Evolutionary conservation across 1,140 invertebrate species (phyloP), one percentile per base, ranked within the genome.

Genomic region (Coptotermes formosanus): DNA sequence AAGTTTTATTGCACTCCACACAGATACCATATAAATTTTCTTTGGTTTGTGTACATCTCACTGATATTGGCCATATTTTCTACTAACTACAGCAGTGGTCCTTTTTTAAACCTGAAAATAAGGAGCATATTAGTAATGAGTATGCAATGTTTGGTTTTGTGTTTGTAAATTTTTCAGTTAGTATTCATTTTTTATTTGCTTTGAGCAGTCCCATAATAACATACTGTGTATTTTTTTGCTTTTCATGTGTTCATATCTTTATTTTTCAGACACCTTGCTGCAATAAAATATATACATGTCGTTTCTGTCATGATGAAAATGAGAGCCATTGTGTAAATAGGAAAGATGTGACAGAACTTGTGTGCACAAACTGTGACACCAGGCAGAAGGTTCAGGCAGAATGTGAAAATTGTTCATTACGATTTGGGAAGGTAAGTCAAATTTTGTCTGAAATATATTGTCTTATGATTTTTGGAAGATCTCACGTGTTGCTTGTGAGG

Each of bases 291-390:
- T 98, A 97, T 90, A 95, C 95, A 86, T 97, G 97, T 89, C 93
- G 97, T 48, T 96, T 97, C 89, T 97, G 97, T 89, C 97, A 98
- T 89, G 96, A 98, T 91, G 96, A 97, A 88, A 94, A 95, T 84
- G 96, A 97, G 89, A 92, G 94, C 82, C 97, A 97, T 89, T 94
- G 95, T 43, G 94, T 97, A 81, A 95, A 97, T 90, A 92, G 97
- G 83, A 96, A 96, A 89, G 94, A 94, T 85, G 95, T 98, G 2
- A 95, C 94, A 0, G 95, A 97, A 90, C 91, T 98, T 69, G 95
- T 96, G 87, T 98, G 97, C 90, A 94, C 95, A 2, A 90, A 95
- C 82, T 98, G 97, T 91, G 94, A 95, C 86, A 95, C 93, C n/a
- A 91, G 94, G 87, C 97, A 98, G 89, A 94, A 95, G 84, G 96